Evolutionary conservation across 2,113 vertebrate species (phyloP).

Genomic region (Notechis scutatus): DNA sequence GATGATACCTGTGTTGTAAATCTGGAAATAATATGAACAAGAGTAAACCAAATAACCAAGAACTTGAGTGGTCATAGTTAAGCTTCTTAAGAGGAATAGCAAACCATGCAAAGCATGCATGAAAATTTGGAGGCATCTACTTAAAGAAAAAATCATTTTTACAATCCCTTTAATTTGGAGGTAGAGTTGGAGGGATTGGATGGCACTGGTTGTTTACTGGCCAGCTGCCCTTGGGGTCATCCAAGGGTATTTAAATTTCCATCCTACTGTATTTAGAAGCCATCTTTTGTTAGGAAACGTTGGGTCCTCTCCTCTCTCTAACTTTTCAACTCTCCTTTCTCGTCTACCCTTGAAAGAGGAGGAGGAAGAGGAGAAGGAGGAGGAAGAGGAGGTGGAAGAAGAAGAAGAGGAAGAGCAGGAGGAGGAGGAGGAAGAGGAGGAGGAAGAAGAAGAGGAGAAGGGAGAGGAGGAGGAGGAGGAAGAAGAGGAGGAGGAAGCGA

Average conservation of each 20-base stretch:
- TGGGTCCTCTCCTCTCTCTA: not conserved
- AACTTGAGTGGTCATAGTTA: not conserved
- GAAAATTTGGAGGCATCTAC: not conserved
- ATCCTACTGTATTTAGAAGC: not conserved
- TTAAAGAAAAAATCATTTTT: too few relatives aligned
- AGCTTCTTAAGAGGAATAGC: not conserved
- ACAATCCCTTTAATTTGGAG: too few relatives aligned
- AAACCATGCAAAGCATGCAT: not conserved
- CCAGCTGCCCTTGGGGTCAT: too few relatives aligned
- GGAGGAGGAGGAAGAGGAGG: rapidly evolving
- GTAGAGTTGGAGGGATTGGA: too few relatives aligned
- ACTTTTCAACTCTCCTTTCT: not conserved
- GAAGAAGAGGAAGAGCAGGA: too few relatives aligned
- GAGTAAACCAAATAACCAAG: not conserved
- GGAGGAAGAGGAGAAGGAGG: too few relatives aligned
- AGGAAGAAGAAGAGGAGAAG: rapidly evolving
- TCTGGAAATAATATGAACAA: not conserved
- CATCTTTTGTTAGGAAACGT: not conserved
- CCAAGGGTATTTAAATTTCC: not conserved
- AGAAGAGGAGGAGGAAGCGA: too few relatives aligned
- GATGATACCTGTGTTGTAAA: not conserved
- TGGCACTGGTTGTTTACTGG: too few relatives aligned
- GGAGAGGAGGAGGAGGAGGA: too few relatives aligned
- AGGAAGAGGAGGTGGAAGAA: too few relatives aligned
- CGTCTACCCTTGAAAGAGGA: not conserved